Percentiles rank a stretch among this genome's conserved stretches.
These are phyloP conservation scores for Mystacides longicornis DNA, from an alignment of 2,888 invertebrate species.

Conservation along the genomic window DNA sequence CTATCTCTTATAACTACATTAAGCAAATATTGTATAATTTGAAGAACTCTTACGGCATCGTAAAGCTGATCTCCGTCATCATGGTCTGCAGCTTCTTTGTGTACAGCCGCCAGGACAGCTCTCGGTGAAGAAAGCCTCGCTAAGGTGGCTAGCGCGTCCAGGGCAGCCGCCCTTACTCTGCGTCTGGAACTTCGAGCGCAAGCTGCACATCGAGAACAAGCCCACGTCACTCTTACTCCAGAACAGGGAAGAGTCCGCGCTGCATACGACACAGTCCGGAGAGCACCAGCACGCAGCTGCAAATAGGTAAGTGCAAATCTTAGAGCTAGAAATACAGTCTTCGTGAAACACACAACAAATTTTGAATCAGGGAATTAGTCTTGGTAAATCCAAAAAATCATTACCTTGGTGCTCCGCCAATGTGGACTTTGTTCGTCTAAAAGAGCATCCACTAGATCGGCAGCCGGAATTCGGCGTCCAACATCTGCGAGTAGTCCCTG, in stretches of 20 bases:
- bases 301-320: too few species aligned
- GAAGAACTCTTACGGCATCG: constrained; percentile 30
- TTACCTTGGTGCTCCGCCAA: constrained; percentile 25
- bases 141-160: constrained; percentile 72
- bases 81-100: constrained; percentile 47
- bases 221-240: constrained; percentile 69
- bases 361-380: too few species aligned
- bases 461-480: constrained; percentile 45
- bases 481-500: constrained; percentile 43
- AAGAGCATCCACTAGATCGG: constrained; percentile 44
- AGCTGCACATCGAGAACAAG: constrained; percentile 62
- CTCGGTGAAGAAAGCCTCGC: constrained; percentile 62
- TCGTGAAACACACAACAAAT: too few species aligned
- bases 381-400: not conserved
- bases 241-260: constrained; percentile 39
- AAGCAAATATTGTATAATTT: too few species aligned
- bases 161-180: constrained; percentile 67
- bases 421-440: constrained; percentile 29
- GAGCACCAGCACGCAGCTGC: constrained; percentile 36
- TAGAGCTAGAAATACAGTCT: too few species aligned
- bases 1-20: too few species aligned
- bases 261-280: constrained; percentile 40
- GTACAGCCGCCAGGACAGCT: constrained; percentile 57
- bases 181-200: constrained; percentile 55
- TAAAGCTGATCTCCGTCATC: constrained; percentile 43